Conservation (phyloP, 2,797 vertebrate genomes). For the Alauda arvensis region DNA sequence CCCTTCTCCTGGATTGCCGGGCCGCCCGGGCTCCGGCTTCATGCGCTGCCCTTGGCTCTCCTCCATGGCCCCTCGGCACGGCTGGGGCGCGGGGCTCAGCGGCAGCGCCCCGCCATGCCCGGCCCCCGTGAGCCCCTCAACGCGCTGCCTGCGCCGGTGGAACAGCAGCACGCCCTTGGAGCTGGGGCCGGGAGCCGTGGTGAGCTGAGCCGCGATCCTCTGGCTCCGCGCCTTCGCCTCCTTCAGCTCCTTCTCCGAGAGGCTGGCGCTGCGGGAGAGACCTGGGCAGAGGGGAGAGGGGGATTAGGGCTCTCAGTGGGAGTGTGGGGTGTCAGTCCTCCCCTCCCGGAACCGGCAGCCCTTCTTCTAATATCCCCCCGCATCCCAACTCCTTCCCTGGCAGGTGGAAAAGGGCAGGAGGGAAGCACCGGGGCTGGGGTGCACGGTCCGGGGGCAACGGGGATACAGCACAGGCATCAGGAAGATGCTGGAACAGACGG, state of each 20-base stretch:
- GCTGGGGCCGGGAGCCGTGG: conserved; percentile 82
- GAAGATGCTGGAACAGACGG: rapidly evolving
- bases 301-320: not conserved
- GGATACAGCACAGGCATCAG: rapidly evolving
- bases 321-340: not conserved
- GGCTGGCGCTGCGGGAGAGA: conserved; percentile 84
- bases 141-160: conserved; percentile 88
- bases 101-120: conserved; percentile 70
- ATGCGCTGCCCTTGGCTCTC: not conserved
- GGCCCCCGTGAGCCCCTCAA: conserved; percentile 83
- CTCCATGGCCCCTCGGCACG: conserved; percentile 8
- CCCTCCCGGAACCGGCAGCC: rapidly evolving
- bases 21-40: not conserved
- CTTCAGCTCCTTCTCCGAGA: conserved; percentile 91
- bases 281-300: conserved; percentile 62
- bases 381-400: not conserved
- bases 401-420: not conserved
- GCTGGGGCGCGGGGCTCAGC: conserved; percentile 57
- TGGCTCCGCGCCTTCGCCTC: conserved; percentile 88
- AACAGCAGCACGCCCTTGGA: conserved; percentile 94
- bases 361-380: not conserved
- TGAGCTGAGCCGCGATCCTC: conserved; percentile 92
- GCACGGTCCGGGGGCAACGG: rapidly evolving
- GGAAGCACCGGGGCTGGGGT: rapidly evolving
- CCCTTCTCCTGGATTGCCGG: conserved; percentile 10